Evolutionary conservation across 2,113 vertebrate species (phyloP).

Genomic region (Dascyllus trimaculatus): DNA sequence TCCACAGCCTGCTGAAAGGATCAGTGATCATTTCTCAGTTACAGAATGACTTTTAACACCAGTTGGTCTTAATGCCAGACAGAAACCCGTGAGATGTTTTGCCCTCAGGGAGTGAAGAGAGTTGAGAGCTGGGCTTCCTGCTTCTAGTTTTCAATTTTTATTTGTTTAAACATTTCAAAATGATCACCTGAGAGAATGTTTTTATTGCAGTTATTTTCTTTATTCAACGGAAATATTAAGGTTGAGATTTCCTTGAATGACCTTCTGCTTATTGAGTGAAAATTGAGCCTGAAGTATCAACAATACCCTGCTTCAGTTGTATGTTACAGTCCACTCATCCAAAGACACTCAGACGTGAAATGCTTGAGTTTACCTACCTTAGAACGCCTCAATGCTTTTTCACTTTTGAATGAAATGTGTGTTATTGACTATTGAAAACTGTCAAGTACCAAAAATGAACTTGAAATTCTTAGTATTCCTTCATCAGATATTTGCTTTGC

Average conservation of each 20-base stretch:
- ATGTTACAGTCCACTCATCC: not conserved
- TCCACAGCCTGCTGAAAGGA: slow-evolving; percentile 3
- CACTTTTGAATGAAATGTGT: too few species aligned
- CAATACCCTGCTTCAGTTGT: not conserved
- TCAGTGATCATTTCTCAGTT: not conserved
- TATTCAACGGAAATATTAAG: not conserved
- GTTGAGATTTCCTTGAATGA: slow-evolving; percentile 19
- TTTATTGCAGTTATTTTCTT: slow-evolving; percentile 22
- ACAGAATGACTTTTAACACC: slow-evolving; percentile 36
- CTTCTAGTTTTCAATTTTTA: slow-evolving; percentile 29
- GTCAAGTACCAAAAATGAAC: too few species aligned
- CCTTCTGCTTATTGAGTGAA: slow-evolving; percentile 21
- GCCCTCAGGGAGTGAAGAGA: slow-evolving; percentile 15
- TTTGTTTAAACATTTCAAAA: slow-evolving; percentile 33
- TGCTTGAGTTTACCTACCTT: not conserved
- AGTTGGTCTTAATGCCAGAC: slow-evolving; percentile 47
- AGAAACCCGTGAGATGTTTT: slow-evolving; percentile 20
- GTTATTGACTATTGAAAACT: too few species aligned
- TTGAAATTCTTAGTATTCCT: too few species aligned
- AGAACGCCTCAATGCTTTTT: too few species aligned
- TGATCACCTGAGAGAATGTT: not conserved
- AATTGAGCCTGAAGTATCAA: not conserved
- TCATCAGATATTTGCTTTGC: too few species aligned
- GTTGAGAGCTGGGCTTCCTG: not conserved
- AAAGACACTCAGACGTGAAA: not conserved